These are phyloP conservation scores for Drosophila buzzatii DNA, from an alignment of 2,888 invertebrate genomes.

Conservation along the genomic window DNA sequence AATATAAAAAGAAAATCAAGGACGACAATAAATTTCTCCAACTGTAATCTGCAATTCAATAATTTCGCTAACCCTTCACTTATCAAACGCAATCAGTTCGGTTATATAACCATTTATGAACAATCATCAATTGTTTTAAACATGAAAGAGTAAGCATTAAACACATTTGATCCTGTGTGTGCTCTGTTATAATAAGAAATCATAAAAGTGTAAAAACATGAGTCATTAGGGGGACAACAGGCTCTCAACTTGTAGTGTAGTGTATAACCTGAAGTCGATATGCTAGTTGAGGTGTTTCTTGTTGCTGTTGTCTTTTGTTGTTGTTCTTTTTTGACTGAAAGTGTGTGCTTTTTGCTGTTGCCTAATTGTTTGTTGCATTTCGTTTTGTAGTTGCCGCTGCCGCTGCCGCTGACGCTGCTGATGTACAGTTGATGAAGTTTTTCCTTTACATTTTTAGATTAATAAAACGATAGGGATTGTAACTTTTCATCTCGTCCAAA, in stretches of 20 bases:
- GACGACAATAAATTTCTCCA: too few species aligned
- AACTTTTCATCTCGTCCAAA: constrained; percentile 74
- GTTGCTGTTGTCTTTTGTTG: neutral
- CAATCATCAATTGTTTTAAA: constrained; percentile 52
- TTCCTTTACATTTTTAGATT: constrained; percentile 49
- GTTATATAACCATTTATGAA: constrained; percentile 51
- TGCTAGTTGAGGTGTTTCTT: neutral
- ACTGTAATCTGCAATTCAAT: neutral
- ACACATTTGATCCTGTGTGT: constrained; percentile 10
- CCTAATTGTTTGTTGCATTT: neutral
- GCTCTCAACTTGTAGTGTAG: constrained; percentile 10
- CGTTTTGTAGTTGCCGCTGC: neutral
- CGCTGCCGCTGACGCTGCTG: neutral
- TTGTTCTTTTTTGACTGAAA: neutral
- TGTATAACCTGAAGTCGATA: constrained; percentile 3
- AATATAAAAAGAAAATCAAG: too few species aligned
- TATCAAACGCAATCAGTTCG: neutral
- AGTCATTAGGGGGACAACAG: constrained; percentile 14
- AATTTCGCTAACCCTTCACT: neutral
- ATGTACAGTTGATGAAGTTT: neutral
- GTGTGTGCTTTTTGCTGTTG: neutral
- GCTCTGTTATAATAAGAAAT: constrained; percentile 14
- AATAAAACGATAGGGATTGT: constrained; percentile 68
- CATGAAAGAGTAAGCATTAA: constrained; percentile 17
- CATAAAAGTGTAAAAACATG: constrained; percentile 36